These are phyloP conservation scores for Bagarius yarrelli DNA, from an alignment of 2,113 vertebrate species.

Conservation along the genomic window DNA sequence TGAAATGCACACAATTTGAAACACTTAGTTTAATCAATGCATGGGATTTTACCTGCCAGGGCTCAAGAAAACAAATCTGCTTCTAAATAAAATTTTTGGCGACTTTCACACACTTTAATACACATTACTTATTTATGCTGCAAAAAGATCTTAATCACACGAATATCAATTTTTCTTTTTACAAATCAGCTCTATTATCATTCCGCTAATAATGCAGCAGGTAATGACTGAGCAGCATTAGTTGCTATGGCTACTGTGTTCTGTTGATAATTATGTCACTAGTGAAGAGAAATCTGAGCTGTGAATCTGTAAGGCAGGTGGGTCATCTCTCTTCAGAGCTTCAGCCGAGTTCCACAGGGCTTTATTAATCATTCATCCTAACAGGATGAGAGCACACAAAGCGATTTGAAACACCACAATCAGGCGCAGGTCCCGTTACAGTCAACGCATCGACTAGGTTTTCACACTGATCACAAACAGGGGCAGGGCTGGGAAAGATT, in stretches of 20 bases:
- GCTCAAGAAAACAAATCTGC: not conserved
- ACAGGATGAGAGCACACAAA: constrained; percentile 68
- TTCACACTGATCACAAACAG: constrained; percentile 63
- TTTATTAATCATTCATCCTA: constrained; percentile 69
- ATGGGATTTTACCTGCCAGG: not conserved
- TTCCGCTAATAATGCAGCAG: not conserved
- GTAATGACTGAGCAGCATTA: constrained; percentile 3
- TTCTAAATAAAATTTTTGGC: no score
- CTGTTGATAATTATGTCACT: constrained; percentile 34
- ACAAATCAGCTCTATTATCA: constrained; percentile 6
- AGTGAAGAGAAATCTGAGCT: constrained; percentile 45
- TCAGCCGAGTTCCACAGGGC: constrained; percentile 66
- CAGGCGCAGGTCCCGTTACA: constrained; percentile 73
- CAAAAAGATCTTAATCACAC: not conserved
- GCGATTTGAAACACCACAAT: constrained; percentile 65
- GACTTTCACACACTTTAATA: no score
- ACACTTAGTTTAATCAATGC: no score
- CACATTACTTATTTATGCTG: not conserved
- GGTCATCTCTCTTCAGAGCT: constrained; percentile 36
- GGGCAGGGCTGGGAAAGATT: not conserved
- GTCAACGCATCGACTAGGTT: constrained; percentile 45
- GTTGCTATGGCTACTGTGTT: constrained; percentile 30
- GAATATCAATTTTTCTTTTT: not conserved
- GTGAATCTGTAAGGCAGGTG: constrained; percentile 46
- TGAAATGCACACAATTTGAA: no score